A percentile compares a stretch with the other conserved stretches of the same genome.
Conservation (phyloP, 2,797 vertebrate genomes). For the Sebastes taczanowskii region DNA sequence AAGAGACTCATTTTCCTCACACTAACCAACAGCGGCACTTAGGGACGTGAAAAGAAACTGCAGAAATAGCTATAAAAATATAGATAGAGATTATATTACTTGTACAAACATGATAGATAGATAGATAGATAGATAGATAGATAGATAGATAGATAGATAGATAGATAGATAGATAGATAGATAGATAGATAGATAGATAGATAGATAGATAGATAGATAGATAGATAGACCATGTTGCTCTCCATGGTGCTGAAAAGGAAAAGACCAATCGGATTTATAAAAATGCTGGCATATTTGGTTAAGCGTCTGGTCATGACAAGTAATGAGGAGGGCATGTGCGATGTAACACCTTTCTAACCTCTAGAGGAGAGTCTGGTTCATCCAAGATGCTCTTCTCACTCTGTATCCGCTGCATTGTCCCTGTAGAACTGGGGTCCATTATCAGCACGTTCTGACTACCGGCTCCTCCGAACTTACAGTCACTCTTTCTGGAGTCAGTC, state of each 20-base stretch:
- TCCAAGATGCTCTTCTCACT: constrained; percentile 58
- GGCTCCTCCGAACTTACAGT: constrained; percentile 52
- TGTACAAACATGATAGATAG: neutral
- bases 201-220: neutral
- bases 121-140: neutral
- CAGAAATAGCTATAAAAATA: neutral
- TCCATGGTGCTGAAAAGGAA: constrained; percentile 36
- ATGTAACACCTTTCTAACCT: constrained; percentile 26
- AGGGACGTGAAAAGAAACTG: constrained; percentile 51
- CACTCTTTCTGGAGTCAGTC: constrained; percentile 66
- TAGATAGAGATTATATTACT: neutral
- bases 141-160: constrained; percentile 23
- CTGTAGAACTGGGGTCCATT: constrained; percentile 57
- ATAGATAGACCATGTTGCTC: neutral
- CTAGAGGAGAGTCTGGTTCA: constrained; percentile 23
- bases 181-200: too few species aligned
- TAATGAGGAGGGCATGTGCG: rapidly evolving
- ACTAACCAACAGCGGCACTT: constrained; percentile 80
- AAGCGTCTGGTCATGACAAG: neutral
- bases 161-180: neutral
- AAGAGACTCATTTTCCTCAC: neutral
- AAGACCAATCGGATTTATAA: neutral
- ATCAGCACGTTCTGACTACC: constrained; percentile 66
- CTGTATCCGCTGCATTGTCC: constrained; percentile 61
- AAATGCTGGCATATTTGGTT: neutral